Evolutionary conservation across 1,140 invertebrate genomes (phyloP), one percentile per base, ranked within the genome.

Genomic region (Lepidotrigona ventralis): DNA sequence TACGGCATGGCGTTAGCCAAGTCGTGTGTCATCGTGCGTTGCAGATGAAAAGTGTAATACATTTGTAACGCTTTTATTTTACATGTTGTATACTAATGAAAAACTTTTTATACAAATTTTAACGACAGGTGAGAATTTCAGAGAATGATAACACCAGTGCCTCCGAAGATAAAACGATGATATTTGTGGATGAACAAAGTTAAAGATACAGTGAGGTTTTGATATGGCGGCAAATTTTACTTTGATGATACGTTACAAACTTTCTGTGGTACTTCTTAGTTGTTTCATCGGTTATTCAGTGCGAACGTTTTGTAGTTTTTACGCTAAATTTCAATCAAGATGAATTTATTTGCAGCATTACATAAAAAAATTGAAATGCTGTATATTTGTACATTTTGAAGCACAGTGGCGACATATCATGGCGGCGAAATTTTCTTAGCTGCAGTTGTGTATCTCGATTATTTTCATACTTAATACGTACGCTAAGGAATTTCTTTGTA

Each of bases 141-240:
- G 26, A 74, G 39, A 73, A 77, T 14, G 58, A 66, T 64, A 77
- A 74, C 58, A 80, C 51, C 12, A 63, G 58, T 78, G 23, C 29
- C 17, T 77, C 23, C 19, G 71, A 53, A 68, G 21, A 58, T 39
- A 58, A 71, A 74, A 76, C 19, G 53, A 70, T 68, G 29, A 60
- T 56, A 72, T 54, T 74, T n/a, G 63, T 73, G 51, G 58, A 53
- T n/a, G 58, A 69, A 66, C 63, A 54, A 78, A 85, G 75, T 82
- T 72, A 73, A 77, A 46, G 80, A 75, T 80, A 69, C 76, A 81
- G 63, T 76, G 82, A 70, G 79, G 83, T 81, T 88, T 90, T 90
- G 90, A 89, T 86, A 92, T 93, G 91, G 92, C 92, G 91, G 91
- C 86, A 90, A 91, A 92, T 91, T 91, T 89, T 88, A 83, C 78